Conservation (phyloP, 2,888 invertebrate genomes). For the Morpho deidamia region DNA sequence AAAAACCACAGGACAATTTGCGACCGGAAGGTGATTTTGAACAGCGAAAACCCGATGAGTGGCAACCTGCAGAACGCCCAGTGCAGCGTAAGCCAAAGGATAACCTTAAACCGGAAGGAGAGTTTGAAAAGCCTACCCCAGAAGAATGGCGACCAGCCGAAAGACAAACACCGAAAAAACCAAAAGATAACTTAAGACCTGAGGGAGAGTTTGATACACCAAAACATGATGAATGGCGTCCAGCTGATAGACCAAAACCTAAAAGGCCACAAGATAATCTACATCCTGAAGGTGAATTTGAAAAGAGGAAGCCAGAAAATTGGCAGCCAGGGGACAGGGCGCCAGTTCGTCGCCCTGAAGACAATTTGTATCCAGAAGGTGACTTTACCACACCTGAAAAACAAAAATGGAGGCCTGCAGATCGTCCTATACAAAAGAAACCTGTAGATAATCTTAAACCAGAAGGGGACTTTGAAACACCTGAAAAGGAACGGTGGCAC, state of each 20-base stretch:
- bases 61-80: constrained; percentile 61
- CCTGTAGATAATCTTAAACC: constrained; percentile 73
- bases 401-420: constrained; percentile 67
- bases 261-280: constrained; percentile 72
- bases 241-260: constrained; percentile 52
- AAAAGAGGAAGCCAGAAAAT: constrained; percentile 50
- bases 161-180: constrained; percentile 50
- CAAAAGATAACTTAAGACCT: constrained; percentile 62
- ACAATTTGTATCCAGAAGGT: constrained; percentile 77
- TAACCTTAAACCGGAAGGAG: constrained; percentile 77
- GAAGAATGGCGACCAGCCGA: constrained; percentile 71
- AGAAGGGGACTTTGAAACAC: constrained; percentile 80
- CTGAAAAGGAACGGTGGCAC: constrained; percentile 69
- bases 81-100: constrained; percentile 59
- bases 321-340: constrained; percentile 57
- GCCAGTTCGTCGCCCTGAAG: constrained; percentile 57
- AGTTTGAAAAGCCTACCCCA: constrained; percentile 71
- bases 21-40: constrained; percentile 68
- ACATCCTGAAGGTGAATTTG: constrained; percentile 73
- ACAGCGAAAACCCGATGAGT: constrained; percentile 57
- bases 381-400: constrained; percentile 61
- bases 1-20: constrained; percentile 68
- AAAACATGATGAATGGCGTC: constrained; percentile 54
- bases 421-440: constrained; percentile 49
- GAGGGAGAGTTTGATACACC: constrained; percentile 43